These are phyloP conservation scores for Asbolus verrucosus DNA, from an alignment of 1,140 invertebrate species.

Conservation along the genomic window DNA sequence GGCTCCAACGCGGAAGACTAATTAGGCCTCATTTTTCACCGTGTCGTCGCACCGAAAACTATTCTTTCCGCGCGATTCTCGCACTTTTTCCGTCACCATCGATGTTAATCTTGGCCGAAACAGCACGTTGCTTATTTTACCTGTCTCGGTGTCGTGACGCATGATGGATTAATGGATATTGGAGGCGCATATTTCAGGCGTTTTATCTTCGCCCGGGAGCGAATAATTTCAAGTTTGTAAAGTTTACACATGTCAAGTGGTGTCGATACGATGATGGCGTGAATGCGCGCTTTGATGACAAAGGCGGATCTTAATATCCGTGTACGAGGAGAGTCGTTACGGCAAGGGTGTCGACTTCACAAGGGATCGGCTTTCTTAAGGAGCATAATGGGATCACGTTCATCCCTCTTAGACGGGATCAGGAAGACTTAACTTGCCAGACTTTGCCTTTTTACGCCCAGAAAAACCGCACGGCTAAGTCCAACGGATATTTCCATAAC, in stretches of 20 bases:
- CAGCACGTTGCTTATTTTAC: slow-evolving; percentile 3
- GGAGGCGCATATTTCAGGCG: slow-evolving; percentile 55
- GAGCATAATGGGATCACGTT: slow-evolving; percentile 66
- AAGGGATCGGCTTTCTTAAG: slow-evolving; percentile 65
- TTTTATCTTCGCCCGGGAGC: slow-evolving; percentile 57
- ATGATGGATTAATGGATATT: slow-evolving; percentile 61
- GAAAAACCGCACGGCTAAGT: slow-evolving; percentile 13
- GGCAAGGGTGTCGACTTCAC: slow-evolving; percentile 63
- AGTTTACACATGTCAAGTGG: slow-evolving; percentile 61
- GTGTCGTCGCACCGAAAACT: neutral
- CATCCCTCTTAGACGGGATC: slow-evolving; percentile 64
- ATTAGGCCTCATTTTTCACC: slow-evolving; percentile 56
- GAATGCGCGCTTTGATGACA: slow-evolving; percentile 60
- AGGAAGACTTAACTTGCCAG: slow-evolving; percentile 59
- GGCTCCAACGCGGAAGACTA: slow-evolving; percentile 50
- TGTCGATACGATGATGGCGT: slow-evolving; percentile 56
- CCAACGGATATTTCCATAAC: neutral
- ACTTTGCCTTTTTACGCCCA: slow-evolving; percentile 57
- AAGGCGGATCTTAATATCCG: slow-evolving; percentile 63
- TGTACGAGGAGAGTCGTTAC: slow-evolving; percentile 60
- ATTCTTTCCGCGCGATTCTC: too few species aligned
- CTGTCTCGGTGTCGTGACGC: slow-evolving; percentile 44
- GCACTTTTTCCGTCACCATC: neutral
- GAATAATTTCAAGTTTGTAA: slow-evolving; percentile 58
- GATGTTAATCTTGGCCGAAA: neutral